These are phyloP conservation scores for Drosophila ficusphila DNA, from an alignment of 1,140 invertebrate genomes.

Conservation along the genomic window DNA sequence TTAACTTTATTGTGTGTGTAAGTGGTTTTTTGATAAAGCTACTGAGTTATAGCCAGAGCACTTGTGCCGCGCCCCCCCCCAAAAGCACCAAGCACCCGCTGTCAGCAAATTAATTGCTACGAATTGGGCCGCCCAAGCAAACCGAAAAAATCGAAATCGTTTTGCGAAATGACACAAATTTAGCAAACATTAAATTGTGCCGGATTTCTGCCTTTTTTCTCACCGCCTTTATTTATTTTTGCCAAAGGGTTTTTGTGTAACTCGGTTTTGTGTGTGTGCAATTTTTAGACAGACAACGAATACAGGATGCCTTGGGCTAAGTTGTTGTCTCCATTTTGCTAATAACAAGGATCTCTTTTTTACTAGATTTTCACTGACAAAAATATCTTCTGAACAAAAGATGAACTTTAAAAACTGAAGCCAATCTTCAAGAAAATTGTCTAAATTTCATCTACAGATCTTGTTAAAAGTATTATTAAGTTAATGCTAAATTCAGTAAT, in stretches of 20 bases:
- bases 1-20: slow-evolving; percentile 81
- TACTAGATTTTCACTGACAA: slow-evolving; percentile 1
- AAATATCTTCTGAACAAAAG: not conserved
- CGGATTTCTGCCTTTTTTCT: slow-evolving; percentile 37
- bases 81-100: not conserved
- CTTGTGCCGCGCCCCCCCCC: slow-evolving; percentile 32
- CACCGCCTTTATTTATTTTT: slow-evolving; percentile 26
- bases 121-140: slow-evolving; percentile 43
- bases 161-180: slow-evolving; percentile 70
- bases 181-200: slow-evolving; percentile 73
- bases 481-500: not conserved
- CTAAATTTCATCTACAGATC: too few species aligned
- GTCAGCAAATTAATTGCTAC: slow-evolving; percentile 57
- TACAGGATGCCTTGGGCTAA: slow-evolving; percentile 15
- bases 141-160: slow-evolving; percentile 58
- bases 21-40: slow-evolving; percentile 81
- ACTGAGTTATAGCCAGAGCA: slow-evolving; percentile 68
- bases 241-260: slow-evolving; percentile 58
- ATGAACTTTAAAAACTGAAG: too few species aligned
- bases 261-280: slow-evolving; percentile 14
- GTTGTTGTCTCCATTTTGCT: slow-evolving; percentile 29
- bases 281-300: slow-evolving; percentile 16
- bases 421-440: too few species aligned
- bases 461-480: too few species aligned
- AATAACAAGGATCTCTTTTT: slow-evolving; percentile 40